These are phyloP conservation scores for Gymnorhina tibicen DNA, from an alignment of 2,113 vertebrate species.

Conservation along the genomic window DNA sequence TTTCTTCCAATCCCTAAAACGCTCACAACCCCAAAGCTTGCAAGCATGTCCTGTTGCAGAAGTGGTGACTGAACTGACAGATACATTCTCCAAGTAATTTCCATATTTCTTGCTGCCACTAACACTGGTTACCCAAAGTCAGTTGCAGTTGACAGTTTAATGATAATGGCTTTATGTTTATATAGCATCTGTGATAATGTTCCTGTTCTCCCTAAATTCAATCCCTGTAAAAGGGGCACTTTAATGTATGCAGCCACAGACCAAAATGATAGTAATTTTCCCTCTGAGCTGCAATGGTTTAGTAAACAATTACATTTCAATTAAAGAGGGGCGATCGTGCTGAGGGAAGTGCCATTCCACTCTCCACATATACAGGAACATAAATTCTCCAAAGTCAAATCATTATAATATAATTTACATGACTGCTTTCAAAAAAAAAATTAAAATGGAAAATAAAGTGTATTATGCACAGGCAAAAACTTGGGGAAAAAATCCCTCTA, in stretches of 20 bases:
- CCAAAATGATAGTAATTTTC: constrained; percentile 57
- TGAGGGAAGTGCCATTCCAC: neutral
- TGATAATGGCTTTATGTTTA: constrained; percentile 63
- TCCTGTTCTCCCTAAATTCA: constrained; percentile 20
- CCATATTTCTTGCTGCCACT: constrained; percentile 25
- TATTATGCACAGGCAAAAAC: neutral
- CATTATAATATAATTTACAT: constrained; percentile 14
- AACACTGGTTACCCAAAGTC: constrained; percentile 26
- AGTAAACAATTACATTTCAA: constrained; percentile 63
- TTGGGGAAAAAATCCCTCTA: neutral
- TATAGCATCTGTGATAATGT: neutral
- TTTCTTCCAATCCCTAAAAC: neutral
- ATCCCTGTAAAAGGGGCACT: neutral
- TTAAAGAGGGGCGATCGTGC: constrained; percentile 43
- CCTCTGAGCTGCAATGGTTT: constrained; percentile 28
- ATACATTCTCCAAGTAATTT: constrained; percentile 7
- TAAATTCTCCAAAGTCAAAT: neutral
- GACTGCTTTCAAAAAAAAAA: neutral
- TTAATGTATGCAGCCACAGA: constrained; percentile 30
- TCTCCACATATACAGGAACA: neutral
- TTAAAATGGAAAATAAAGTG: neutral
- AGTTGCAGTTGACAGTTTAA: constrained; percentile 59
- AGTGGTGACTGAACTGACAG: neutral
- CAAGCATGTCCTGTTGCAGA: neutral
- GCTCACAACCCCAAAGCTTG: neutral